These are phyloP conservation scores for Megaleporinus macrocephalus DNA, from an alignment of 2,113 vertebrate species.

Conservation along the genomic window DNA sequence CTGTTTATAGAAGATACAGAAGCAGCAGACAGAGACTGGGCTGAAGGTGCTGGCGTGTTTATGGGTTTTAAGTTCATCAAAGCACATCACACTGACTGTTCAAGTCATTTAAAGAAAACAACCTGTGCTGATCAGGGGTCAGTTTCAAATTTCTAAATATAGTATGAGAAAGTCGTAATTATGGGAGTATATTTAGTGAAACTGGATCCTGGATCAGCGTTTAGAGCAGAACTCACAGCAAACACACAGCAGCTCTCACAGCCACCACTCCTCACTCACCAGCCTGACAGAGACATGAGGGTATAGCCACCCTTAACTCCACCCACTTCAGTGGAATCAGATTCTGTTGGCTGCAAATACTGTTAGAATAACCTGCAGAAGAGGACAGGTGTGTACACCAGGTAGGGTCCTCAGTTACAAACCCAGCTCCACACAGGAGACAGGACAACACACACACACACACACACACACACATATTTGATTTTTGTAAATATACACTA, in stretches of 20 bases:
- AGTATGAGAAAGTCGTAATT: no score
- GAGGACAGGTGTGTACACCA: slow-evolving; percentile 62
- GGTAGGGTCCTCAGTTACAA: neutral
- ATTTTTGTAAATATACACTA: no score
- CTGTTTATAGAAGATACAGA: neutral
- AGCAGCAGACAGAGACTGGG: neutral
- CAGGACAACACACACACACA: no score
- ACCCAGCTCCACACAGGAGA: no score
- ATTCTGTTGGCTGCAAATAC: slow-evolving; percentile 81
- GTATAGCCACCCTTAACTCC: slow-evolving; percentile 78
- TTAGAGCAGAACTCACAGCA: neutral
- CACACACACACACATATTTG: no score
- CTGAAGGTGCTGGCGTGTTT: neutral
- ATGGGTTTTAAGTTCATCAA: neutral
- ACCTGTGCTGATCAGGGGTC: neutral
- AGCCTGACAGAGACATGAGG: slow-evolving; percentile 66
- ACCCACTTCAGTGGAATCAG: slow-evolving; percentile 84
- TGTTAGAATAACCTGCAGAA: slow-evolving; percentile 81
- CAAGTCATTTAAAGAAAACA: no score
- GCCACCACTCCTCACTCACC: slow-evolving; percentile 80
- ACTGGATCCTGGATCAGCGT: slow-evolving; percentile 8
- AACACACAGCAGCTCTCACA: neutral
- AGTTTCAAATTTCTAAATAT: neutral
- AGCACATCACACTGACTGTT: slow-evolving; percentile 25
- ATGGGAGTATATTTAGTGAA: no score